Evolutionary conservation across 2,888 invertebrate genomes (phyloP), one percentile per base, ranked within the genome.

Genomic region (Nomada flava): DNA sequence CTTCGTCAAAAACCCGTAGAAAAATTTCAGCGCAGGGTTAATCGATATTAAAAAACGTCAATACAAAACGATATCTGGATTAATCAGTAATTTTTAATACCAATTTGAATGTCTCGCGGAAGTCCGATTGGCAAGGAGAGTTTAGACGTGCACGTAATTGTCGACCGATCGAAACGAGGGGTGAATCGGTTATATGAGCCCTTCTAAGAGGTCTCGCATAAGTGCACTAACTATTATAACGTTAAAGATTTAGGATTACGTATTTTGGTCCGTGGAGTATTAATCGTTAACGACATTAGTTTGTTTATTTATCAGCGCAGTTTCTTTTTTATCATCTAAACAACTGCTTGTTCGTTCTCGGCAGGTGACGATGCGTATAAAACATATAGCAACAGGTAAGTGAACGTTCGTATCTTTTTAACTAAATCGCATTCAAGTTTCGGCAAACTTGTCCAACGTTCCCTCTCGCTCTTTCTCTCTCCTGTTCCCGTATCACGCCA

Each of bases 181-280:
- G 57, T 44, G 74, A 65, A 80, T 57, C 29, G 42, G 13, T 59
- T 9, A 36, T 50, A 76, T 55, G 63, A 55, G 60, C 42, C 68
- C 57, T 50, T 70, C 60, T 59, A 64, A 36, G 50, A 73, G 70
- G 52, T 57, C 60, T 77, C 82, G 72, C 80, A 75, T 68, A 83
- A 89, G 90, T 91, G 91, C 91, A 87, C 91, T 91, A 91, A 90
- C 88, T 88, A 84, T 36, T 86, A 89, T 52, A 68, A 83, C 80
- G 88, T 88, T 89, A 88, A 87, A 87, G 84, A 83, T 82, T 88
- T 91, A 91, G 88, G 88, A 89, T 89, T 89, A 89, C 84, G 87
- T 89, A 85, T 88, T 64, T 92, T 92, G 92, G 92, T 92, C 92
- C 92, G 91, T 92, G 90, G 91, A 91, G 90, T 88, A 86, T 92